phyloP scores from a whole-genome alignment of 2,888 invertebrate species.

The Ditula angustiorana region DNA sequence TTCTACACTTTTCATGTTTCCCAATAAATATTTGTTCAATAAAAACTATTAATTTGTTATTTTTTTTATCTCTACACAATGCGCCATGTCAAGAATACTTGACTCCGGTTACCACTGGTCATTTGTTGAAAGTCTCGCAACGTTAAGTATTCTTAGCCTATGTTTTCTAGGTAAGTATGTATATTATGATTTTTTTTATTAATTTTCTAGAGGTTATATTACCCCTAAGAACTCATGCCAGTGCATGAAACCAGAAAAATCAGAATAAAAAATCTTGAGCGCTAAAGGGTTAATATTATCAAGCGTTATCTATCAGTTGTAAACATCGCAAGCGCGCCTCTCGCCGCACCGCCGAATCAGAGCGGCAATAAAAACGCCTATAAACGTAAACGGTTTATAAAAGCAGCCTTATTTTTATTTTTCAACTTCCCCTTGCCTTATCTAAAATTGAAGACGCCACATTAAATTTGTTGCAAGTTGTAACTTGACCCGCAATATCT shows the following conservation, averaged over 20 bases:
- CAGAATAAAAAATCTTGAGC: not conserved
- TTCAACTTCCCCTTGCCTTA: constrained; percentile 28
- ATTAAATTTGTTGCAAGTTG: constrained; percentile 30
- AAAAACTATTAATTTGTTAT: too few species aligned
- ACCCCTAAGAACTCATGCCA: not conserved
- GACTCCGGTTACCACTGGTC: too few species aligned
- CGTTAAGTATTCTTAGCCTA: too few species aligned
- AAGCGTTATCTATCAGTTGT: constrained; percentile 7
- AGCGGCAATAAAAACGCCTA: constrained; percentile 28
- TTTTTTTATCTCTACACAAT: too few species aligned
- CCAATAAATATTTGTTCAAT: too few species aligned
- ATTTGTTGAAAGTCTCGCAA: too few species aligned
- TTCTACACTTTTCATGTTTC: too few species aligned
- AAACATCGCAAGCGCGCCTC: constrained; percentile 4
- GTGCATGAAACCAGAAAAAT: too few species aligned
- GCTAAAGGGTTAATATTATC: not conserved
- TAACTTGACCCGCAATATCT: constrained; percentile 16
- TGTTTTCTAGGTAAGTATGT: too few species aligned
- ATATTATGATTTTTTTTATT: too few species aligned
- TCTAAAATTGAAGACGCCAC: constrained; percentile 29
- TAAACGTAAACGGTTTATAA: constrained; percentile 34
- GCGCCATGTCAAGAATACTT: too few species aligned
- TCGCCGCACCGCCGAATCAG: constrained; percentile 13
- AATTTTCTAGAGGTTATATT: too few species aligned
- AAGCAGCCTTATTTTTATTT: constrained; percentile 22